Percentiles rank a stretch among this genome's conserved stretches.
Evolutionary conservation across 1,140 invertebrate species (phyloP).

Genomic region (Caenorhabditis latens): DNA sequence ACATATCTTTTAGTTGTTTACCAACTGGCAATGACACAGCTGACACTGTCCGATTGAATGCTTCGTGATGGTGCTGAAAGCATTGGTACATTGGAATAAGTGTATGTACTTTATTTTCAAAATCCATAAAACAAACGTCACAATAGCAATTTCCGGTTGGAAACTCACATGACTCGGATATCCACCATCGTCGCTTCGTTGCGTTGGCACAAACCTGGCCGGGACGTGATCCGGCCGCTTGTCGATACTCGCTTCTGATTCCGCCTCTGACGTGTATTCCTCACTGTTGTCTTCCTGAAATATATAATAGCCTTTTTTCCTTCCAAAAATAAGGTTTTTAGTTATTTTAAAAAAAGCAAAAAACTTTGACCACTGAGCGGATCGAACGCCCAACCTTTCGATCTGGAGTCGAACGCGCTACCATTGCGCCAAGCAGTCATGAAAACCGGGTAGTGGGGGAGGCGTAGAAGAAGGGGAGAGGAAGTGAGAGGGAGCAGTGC

Average conservation of each 20-base stretch:
- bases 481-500: background rate
- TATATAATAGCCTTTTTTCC: too few species aligned
- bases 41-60: slow-evolving; percentile 36
- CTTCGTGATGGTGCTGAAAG: slow-evolving; percentile 40
- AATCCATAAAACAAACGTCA: background rate
- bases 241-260: slow-evolving; percentile 7
- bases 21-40: slow-evolving; percentile 38
- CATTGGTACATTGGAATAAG: background rate
- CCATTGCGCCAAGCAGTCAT: slow-evolving; percentile 41
- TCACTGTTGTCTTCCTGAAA: slow-evolving; percentile 51
- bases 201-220: slow-evolving; percentile 35
- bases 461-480: background rate
- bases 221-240: slow-evolving; percentile 41
- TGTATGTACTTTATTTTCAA: background rate
- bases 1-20: slow-evolving; percentile 20
- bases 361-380: slow-evolving; percentile 46
- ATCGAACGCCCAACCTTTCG: slow-evolving; percentile 58
- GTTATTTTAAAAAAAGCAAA: background rate
- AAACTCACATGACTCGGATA: slow-evolving; percentile 49
- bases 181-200: slow-evolving; percentile 52
- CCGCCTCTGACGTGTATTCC: slow-evolving; percentile 9
- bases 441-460: background rate
- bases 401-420: slow-evolving; percentile 55
- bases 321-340: too few species aligned
- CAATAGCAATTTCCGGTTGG: slow-evolving; percentile 4